A percentile compares a stretch with the other conserved stretches of the same genome.
These are phyloP conservation scores for Aselliscus stoliczkanus DNA, from an alignment of 2,797 vertebrate species.

Conservation along the genomic window DNA sequence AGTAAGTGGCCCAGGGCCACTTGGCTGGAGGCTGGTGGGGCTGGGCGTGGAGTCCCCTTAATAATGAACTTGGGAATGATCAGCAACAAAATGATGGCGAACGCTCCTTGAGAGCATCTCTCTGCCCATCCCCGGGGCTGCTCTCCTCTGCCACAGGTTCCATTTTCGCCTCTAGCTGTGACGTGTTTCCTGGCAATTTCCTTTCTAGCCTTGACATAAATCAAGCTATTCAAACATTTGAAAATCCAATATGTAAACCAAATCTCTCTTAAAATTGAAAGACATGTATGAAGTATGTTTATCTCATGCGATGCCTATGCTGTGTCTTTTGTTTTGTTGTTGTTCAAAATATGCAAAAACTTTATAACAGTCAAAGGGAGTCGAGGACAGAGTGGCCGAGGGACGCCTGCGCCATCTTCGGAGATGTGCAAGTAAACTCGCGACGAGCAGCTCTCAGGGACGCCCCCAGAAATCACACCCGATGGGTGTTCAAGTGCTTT, in stretches of 20 bases:
- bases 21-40: too few species aligned
- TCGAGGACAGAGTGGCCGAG: fast-evolving
- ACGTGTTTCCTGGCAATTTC: background rate
- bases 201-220: background rate
- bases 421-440: background rate
- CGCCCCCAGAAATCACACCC: too few species aligned
- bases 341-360: background rate
- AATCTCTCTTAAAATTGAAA: background rate
- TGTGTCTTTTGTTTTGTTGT: background rate
- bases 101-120: background rate
- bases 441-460: too few species aligned
- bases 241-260: background rate
- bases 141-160: background rate
- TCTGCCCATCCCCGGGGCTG: background rate
- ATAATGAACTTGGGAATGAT: background rate
- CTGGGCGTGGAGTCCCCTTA: background rate
- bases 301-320: too few species aligned
- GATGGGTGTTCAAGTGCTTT: too few species aligned
- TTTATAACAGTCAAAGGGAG: background rate
- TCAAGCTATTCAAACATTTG: background rate
- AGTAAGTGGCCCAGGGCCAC: too few species aligned
- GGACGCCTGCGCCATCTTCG: background rate
- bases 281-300: background rate
- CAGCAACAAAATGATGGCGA: background rate
- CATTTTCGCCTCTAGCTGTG: background rate